Percentiles rank a stretch among this genome's conserved stretches.
Evolutionary conservation across 1,140 invertebrate genomes (phyloP).

Genomic region (Agrypnia vestita): DNA sequence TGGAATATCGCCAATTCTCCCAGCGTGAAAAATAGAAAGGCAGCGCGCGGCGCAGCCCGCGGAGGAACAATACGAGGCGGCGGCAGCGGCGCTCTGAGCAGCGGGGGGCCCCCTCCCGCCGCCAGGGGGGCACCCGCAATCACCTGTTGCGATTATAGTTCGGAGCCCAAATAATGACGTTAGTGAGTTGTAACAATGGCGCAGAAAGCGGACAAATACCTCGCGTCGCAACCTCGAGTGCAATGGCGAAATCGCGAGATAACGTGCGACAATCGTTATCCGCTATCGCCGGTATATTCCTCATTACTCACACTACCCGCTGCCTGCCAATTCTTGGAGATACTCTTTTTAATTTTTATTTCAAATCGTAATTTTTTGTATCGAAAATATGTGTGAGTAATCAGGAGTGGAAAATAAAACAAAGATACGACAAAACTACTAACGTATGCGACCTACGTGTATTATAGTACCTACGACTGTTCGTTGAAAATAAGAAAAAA

Average conservation of each 20-base stretch:
- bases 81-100: constrained; percentile 5
- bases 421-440: no score
- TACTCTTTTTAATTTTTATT: no score
- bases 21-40: constrained; percentile 37
- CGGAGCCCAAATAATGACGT: constrained; percentile 15
- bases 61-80: constrained; percentile 42
- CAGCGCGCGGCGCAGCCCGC: not conserved
- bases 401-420: no score
- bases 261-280: not conserved
- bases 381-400: no score
- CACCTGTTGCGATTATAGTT: constrained; percentile 31
- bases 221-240: not conserved
- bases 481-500: no score
- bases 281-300: no score
- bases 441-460: no score
- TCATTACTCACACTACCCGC: no score
- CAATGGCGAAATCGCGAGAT: not conserved
- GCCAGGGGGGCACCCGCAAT: constrained; percentile 28
- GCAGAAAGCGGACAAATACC: constrained; percentile 1
- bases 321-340: no score
- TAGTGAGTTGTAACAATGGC: constrained; percentile 9
- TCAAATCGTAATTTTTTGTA: no score
- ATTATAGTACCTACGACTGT: no score
- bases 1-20: constrained; percentile 18
- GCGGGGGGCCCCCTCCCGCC: constrained; percentile 9